phyloP scores from a whole-genome alignment of 2,113 vertebrate genomes.

The Siniperca chuatsi region DNA sequence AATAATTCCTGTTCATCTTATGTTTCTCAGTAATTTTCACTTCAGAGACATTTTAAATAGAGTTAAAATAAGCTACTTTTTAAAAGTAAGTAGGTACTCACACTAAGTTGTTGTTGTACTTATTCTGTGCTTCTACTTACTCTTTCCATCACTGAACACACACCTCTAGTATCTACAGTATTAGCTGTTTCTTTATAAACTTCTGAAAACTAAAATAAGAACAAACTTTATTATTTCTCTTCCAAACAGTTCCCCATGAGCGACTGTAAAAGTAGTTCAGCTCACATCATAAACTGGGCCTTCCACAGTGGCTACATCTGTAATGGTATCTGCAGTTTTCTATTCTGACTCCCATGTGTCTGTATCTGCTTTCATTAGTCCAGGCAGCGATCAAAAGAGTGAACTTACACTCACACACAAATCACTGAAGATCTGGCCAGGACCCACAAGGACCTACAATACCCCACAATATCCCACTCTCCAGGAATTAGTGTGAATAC shows the following conservation, averaged over 20 bases:
- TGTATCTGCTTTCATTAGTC: constrained; percentile 73
- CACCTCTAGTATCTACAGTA: not conserved
- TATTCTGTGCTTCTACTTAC: not conserved
- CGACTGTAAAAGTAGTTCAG: constrained; percentile 2
- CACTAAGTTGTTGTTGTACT: not conserved
- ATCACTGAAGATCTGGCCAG: constrained; percentile 63
- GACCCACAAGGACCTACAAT: constrained; percentile 61
- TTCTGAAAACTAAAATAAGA: constrained; percentile 24
- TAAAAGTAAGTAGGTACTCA: not conserved
- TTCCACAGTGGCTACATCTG: constrained; percentile 21
- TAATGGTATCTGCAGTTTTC: constrained; percentile 37
- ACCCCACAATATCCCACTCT: constrained; percentile 66
- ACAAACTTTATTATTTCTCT: constrained; percentile 29
- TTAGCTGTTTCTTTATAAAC: not conserved
- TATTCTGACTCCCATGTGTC: constrained; percentile 57
- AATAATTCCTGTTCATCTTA: not conserved
- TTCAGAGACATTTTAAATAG: not conserved
- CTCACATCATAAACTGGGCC: constrained; percentile 37
- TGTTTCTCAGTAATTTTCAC: not conserved
- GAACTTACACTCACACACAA: constrained; percentile 65
- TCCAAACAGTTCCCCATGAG: constrained; percentile 5
- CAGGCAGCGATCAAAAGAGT: constrained; percentile 74
- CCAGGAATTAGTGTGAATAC: constrained; percentile 77
- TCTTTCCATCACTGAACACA: not conserved
- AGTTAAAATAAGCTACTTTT: not conserved